Conservation (phyloP, 2,113 vertebrate genomes). For the Poeciliopsis occidentalis region DNA sequence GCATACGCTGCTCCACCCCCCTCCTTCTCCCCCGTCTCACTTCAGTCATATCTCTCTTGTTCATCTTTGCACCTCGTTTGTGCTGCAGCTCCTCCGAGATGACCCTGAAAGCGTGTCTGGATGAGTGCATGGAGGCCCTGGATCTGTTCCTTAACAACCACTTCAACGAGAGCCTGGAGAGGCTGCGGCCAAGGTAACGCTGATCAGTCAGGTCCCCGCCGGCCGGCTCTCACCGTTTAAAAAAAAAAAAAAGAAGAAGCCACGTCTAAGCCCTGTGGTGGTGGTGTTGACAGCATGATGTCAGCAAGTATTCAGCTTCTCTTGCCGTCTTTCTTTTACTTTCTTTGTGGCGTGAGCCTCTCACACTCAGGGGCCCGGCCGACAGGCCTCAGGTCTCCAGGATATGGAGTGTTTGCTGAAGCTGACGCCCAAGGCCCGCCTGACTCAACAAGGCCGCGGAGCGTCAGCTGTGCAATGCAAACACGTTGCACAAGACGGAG, state of each 20-base stretch:
- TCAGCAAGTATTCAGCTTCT: conserved; percentile 31
- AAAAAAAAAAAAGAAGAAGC: neutral
- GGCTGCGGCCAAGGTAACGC: conserved; percentile 78
- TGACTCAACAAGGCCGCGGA: conserved; percentile 49
- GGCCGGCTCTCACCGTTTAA: no score
- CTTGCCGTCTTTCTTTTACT: neutral
- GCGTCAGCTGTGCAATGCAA: conserved; percentile 62
- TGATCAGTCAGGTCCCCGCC: neutral
- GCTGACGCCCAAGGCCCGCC: conserved; percentile 75
- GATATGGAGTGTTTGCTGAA: conserved; percentile 82
- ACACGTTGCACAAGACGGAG: conserved; percentile 51
- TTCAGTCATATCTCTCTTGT: neutral
- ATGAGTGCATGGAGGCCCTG: conserved; percentile 84
- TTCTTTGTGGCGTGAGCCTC: neutral
- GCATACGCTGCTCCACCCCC: neutral
- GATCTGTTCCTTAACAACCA: conserved; percentile 85
- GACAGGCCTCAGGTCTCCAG: conserved; percentile 68
- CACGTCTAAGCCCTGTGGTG: neutral
- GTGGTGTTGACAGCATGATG: neutral
- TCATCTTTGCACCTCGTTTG: neutral
- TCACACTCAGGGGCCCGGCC: neutral
- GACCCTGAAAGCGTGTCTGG: conserved; percentile 74
- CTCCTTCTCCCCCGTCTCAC: neutral
- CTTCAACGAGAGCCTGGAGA: conserved; percentile 83
- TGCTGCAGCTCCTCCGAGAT: conserved; percentile 60